These are phyloP conservation scores for Barypeithes pellucidus DNA, from an alignment of 2,888 invertebrate species.

Conservation along the genomic window DNA sequence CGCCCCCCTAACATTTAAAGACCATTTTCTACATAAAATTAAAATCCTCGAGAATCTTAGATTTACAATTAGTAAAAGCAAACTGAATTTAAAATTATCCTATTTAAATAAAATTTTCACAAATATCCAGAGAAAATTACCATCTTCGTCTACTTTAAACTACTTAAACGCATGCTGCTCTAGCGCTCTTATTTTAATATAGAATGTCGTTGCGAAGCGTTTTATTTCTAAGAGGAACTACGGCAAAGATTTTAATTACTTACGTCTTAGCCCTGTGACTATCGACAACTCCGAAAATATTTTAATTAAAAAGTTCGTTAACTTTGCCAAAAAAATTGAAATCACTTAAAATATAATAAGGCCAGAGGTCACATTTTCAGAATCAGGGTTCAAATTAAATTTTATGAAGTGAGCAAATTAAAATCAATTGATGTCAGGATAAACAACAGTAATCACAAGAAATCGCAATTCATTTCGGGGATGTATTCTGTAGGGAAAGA, in stretches of 20 bases:
- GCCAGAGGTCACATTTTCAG: background rate
- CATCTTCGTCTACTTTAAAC: background rate
- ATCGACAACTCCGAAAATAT: constrained; percentile 8
- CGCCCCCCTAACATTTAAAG: too few species aligned
- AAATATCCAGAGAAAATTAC: constrained; percentile 16
- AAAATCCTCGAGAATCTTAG: too few species aligned
- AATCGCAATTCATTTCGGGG: too few species aligned
- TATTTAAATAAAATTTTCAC: background rate
- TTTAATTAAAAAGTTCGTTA: constrained; percentile 29
- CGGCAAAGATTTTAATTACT: constrained; percentile 23
- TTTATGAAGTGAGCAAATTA: background rate
- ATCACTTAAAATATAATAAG: constrained; percentile 4
- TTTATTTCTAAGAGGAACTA: constrained; percentile 15
- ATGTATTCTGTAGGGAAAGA: too few species aligned
- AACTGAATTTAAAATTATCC: background rate
- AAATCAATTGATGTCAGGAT: background rate
- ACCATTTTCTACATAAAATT: too few species aligned
- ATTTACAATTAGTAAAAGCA: background rate
- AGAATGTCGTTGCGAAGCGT: constrained; percentile 1
- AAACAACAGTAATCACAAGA: background rate
- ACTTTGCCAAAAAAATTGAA: background rate
- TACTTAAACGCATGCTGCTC: constrained; percentile 2
- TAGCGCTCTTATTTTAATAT: constrained; percentile 19
- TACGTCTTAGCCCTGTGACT: constrained; percentile 11
- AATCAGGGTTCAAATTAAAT: background rate